phyloP scores from a whole-genome alignment of 2,888 invertebrate genomes.

The Drosophila putrida region DNA sequence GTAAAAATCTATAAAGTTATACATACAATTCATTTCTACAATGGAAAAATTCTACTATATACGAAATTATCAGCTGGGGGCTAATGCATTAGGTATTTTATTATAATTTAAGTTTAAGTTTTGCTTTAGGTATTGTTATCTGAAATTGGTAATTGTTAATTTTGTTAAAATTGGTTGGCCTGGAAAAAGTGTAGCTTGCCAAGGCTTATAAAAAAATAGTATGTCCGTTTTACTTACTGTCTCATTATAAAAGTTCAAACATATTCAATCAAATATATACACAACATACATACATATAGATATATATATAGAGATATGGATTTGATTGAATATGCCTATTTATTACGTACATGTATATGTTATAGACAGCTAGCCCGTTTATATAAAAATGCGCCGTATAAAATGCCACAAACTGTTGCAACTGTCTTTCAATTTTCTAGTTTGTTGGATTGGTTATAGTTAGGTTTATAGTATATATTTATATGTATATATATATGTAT shows the following conservation, averaged over 20 bases:
- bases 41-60: conserved; percentile 77
- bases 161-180: conserved; percentile 72
- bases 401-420: conserved; percentile 69
- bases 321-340: conserved; percentile 38
- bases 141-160: conserved; percentile 61
- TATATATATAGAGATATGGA: conserved; percentile 30
- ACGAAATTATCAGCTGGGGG: conserved; percentile 55
- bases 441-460: conserved; percentile 62
- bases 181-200: conserved; percentile 73
- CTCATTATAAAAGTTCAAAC: conserved; percentile 74
- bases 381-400: conserved; percentile 78
- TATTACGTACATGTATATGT: conserved; percentile 48
- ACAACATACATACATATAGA: conserved; percentile 40
- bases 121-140: conserved; percentile 36
- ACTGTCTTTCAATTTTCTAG: conserved; percentile 47
- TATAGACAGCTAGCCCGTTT: conserved; percentile 74
- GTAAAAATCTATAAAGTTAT: conserved; percentile 74
- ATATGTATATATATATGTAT: conserved; percentile 40
- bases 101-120: conserved; percentile 25
- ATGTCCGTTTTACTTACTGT: conserved; percentile 76
- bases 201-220: conserved; percentile 76
- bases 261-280: conserved; percentile 37
- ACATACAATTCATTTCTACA: conserved; percentile 71
- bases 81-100: conserved; percentile 24
- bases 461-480: too few species aligned